Evolutionary conservation across 2,888 invertebrate species (phyloP).

Genomic region (Ellobium chinense): DNA sequence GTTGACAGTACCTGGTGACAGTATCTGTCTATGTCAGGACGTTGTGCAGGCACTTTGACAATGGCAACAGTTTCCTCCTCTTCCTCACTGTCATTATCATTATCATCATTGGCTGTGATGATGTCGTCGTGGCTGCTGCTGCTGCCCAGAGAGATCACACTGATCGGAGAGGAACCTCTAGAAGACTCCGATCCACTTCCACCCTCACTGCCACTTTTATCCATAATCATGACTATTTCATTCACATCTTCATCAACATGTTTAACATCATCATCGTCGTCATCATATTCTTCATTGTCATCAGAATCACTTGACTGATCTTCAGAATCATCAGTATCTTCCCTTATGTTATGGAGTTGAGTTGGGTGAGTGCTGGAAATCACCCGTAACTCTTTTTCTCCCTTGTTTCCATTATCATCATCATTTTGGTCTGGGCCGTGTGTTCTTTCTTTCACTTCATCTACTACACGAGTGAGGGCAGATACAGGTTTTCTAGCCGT

Average conservation of each 20-base stretch:
- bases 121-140: background rate
- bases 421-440: background rate
- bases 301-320: conserved; percentile 22
- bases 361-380: background rate
- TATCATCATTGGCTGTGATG: background rate
- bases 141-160: conserved; percentile 26
- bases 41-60: too few relatives aligned
- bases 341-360: background rate
- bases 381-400: background rate
- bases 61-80: background rate
- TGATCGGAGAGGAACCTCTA: conserved; percentile 4
- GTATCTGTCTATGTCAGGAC: too few relatives aligned
- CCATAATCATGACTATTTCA: conserved; percentile 22
- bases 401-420: background rate
- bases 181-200: conserved; percentile 6
- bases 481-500: conserved; percentile 3
- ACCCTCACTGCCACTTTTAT: conserved; percentile 12
- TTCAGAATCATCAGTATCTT: conserved; percentile 3
- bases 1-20: too few relatives aligned
- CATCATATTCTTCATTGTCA: conserved; percentile 17
- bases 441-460: background rate
- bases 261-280: conserved; percentile 32
- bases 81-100: background rate
- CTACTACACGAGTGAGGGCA: background rate
- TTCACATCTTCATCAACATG: conserved; percentile 40